A percentile compares a stretch with the other conserved stretches of the same genome.
Conservation (phyloP, 2,888 invertebrate species). For the Nomada lathburiana region DNA sequence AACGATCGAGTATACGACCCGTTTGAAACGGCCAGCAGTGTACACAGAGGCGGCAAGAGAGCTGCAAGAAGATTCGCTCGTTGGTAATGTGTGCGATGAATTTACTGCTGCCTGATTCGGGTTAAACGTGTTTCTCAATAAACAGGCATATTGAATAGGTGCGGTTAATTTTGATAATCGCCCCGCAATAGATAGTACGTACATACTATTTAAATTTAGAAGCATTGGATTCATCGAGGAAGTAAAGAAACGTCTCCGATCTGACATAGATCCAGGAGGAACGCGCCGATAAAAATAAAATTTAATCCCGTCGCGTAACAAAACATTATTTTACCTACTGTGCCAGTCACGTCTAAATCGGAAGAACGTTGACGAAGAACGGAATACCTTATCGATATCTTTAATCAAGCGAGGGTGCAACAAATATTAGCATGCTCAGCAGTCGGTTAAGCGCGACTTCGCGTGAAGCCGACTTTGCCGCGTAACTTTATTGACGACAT, state of each 20-base stretch:
- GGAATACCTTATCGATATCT: not conserved
- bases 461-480: slow-evolving; percentile 7
- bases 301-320: too few species aligned
- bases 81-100: slow-evolving; percentile 22
- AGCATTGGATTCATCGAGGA: too few species aligned
- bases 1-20: slow-evolving; percentile 42
- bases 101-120: not conserved
- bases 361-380: not conserved
- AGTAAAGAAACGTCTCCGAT: too few species aligned
- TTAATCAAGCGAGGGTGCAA: slow-evolving; percentile 6
- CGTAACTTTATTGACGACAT: slow-evolving; percentile 16
- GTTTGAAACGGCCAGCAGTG: slow-evolving; percentile 37
- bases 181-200: too few species aligned
- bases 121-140: not conserved
- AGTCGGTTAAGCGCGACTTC: slow-evolving; percentile 19
- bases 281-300: not conserved
- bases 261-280: too few species aligned
- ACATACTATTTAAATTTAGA: too few species aligned
- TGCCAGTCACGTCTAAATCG: not conserved
- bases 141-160: not conserved
- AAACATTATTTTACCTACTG: too few species aligned
- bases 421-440: slow-evolving; percentile 13
- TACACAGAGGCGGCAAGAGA: slow-evolving; percentile 32
- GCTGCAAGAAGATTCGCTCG: slow-evolving; percentile 2
- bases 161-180: not conserved